Percentiles rank a stretch among this genome's conserved stretches.
These are phyloP conservation scores for Agonopterix heracliana DNA, from an alignment of 2,888 invertebrate species.

Conservation along the genomic window DNA sequence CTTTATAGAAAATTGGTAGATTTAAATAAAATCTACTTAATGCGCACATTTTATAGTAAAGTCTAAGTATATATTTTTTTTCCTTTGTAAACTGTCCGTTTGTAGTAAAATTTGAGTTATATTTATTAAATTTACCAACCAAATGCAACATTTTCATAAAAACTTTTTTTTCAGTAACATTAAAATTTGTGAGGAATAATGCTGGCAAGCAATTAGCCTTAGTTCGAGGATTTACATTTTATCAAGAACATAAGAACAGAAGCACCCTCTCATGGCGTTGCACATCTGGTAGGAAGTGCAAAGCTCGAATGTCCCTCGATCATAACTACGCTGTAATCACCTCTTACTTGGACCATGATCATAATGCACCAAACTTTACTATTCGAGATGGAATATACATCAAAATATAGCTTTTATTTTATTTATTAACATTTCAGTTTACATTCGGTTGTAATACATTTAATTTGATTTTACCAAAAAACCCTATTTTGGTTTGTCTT, in stretches of 20 bases:
- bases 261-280: slow-evolving; percentile 3
- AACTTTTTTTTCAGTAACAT: slow-evolving; percentile 1
- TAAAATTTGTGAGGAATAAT: slow-evolving; percentile 11
- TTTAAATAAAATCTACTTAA: no score
- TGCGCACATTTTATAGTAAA: no score
- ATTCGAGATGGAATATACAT: slow-evolving; percentile 18
- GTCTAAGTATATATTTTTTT: no score
- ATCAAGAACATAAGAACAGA: not conserved
- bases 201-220: slow-evolving; percentile 19
- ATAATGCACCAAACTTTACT: slow-evolving; percentile 16
- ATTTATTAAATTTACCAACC: no score
- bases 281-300: not conserved
- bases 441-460: not conserved
- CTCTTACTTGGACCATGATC: slow-evolving; percentile 13
- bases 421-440: no score
- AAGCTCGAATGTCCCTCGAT: not conserved
- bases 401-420: not conserved
- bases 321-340: no score
- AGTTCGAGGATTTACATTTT: slow-evolving; percentile 3
- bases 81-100: no score
- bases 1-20: no score
- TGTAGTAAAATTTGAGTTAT: no score
- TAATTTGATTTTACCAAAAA: no score
- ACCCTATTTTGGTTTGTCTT: no score
- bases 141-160: no score